Evolutionary conservation across 2,797 vertebrate genomes (phyloP), one percentile per base, ranked within the genome.

Genomic region (Pangasius krempfi): DNA sequence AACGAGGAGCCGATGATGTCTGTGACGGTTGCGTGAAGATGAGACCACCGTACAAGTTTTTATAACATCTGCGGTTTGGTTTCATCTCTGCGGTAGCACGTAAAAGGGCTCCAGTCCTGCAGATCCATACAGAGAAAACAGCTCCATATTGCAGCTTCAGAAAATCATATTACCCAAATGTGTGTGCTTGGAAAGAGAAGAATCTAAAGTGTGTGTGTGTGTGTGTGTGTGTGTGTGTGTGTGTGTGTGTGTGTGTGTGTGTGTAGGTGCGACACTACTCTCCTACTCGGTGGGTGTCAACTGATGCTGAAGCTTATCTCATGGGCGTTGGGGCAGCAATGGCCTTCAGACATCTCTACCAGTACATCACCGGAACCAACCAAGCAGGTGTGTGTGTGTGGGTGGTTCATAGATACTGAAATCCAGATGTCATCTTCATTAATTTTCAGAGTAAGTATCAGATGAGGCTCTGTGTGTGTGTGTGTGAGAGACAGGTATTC

Each of bases 331-430:
- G 96, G 7, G 95, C 94, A 25, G 95, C 96, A 62, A 94, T 96
- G 95, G 96, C 96, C 70, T 97, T 96, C 93, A 95, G 95, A 93
- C 96, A 95, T 56, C 96, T 97, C 37, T 96, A 95, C 93, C 95
- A 96, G 91, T 97, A 96, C 91, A 96, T 97, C 91, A 95, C 94
- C 0, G 96, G 96, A 81, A 94, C 93, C 73, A 97, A 97, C 1
- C 90, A 94, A 64, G 93, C 83, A 88, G 96, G 96, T 96, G 27
- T 13, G 30, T 87, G 78, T 82, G 76, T 70, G 8, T 89, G 44
- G 44, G 18, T 66, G 13, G 9, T 60, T 4, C 0, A 60, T 62
- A 62, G 54, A 27, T 7, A 62, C 12, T 20, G 18, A 62, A 22
- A 33, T 58, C 10, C 9, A 80, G 30, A 5, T 1, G 22, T 75